Base-by-base conservation (phyloP, 1,140 invertebrate genomes). In the Drosophila carrolli region DNA sequence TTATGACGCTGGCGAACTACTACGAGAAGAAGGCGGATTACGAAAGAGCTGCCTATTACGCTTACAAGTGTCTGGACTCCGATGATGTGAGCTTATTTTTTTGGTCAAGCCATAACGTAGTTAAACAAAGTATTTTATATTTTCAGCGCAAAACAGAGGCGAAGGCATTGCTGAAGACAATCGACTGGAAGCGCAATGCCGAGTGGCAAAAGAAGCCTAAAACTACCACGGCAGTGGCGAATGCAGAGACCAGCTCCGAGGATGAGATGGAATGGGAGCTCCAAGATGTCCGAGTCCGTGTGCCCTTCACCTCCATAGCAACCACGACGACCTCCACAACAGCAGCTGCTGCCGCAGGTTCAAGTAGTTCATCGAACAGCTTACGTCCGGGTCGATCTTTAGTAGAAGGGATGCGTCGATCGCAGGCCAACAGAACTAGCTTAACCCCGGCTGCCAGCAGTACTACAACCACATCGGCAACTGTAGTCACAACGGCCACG, bases 1-100 rank as follows among this genome's bases (percentile, higher is more conserved):
- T 97, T 81, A 96, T 96, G 84, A 99, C 97, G 92, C 93, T 99
- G 35, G 97, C 98, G 0, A 97, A 97, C 88, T 98, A 98, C 93
- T 96, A 98, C 92, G 94, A 98, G 47, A 96, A 96, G 58, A 95
- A 95, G 75, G 96, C 94, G 3, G 93, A 97, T 48, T 94, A 98
- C 41, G 97, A 99, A 88, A 95, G 96, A 63, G 98, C 98, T 0
- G 96, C 97, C 81, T 95, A 96, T 77, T 98, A 97, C 93, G 98
- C 98, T 0, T 97, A 98, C 88, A 98, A 98, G 91, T 99, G 98
- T 93, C 94, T 98, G 23, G 90, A 91, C 59, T 91, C 88, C 0
- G 90, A 92, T 68, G 91, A 93, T 68, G 91, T 92, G 61, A 58
- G 73, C 1, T 23, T 10, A 7, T 32, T 32, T n/a, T 50, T 19